These are phyloP conservation scores for Ptilonorhynchus violaceus DNA, from an alignment of 2,113 vertebrate genomes.

Conservation along the genomic window DNA sequence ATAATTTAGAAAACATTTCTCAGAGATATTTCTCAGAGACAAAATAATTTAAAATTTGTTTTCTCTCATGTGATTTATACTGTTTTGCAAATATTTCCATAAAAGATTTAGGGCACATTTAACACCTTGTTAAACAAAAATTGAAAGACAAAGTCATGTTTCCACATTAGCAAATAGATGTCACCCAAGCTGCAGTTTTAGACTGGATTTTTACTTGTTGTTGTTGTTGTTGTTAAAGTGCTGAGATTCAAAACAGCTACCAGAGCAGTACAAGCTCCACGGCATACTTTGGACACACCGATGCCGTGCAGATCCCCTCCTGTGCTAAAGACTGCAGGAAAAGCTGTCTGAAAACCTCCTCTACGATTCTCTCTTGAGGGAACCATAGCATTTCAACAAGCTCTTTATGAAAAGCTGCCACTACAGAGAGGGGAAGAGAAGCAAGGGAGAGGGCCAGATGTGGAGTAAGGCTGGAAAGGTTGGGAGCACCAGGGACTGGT, in stretches of 20 bases:
- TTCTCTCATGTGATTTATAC: neutral
- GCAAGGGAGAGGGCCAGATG: neutral
- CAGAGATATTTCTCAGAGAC: neutral
- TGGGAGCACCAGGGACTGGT: neutral
- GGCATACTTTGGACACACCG: neutral
- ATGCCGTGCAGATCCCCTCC: rapidly evolving
- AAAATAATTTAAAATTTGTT: neutral
- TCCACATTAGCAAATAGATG: neutral
- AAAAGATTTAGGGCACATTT: neutral
- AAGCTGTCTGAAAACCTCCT: neutral
- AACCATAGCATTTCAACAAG: neutral
- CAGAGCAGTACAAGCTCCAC: neutral
- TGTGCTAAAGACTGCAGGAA: neutral
- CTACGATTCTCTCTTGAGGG: neutral
- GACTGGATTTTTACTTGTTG: neutral
- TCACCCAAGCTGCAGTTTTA: neutral
- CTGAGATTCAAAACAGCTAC: neutral
- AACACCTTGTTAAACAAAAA: neutral
- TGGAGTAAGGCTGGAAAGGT: neutral
- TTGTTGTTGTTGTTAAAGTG: neutral
- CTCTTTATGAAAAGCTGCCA: neutral
- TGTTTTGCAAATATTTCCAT: neutral
- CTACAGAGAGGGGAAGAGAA: neutral
- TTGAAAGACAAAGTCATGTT: neutral
- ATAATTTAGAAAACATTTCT: neutral